Evolutionary conservation across 1,140 invertebrate species (phyloP).

Genomic region (Eueides isabella): DNA sequence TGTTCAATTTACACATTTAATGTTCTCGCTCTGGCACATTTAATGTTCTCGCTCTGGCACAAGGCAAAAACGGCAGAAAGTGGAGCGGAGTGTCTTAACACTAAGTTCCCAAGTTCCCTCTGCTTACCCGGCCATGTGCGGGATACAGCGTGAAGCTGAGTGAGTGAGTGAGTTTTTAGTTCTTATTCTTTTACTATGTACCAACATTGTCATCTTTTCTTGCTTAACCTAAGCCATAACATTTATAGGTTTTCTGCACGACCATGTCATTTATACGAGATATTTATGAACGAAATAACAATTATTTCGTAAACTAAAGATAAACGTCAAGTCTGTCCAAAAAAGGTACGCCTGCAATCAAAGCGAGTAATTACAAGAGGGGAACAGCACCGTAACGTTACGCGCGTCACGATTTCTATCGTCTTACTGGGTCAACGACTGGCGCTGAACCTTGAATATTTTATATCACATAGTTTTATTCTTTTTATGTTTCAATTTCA

Average conservation of each 20-base stretch:
- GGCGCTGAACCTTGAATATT: conserved; percentile 52
- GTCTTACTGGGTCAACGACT: conserved; percentile 63
- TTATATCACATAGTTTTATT: conserved; percentile 36
- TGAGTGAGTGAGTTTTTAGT: no score
- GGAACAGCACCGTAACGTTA: conserved; percentile 37
- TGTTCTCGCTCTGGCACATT: no score
- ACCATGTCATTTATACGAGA: conserved; percentile 9
- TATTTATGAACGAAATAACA: conserved; percentile 6
- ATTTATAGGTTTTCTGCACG: conserved; percentile 2
- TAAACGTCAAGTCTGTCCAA: conserved; percentile 28
- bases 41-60: no score
- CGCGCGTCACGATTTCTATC: conserved; percentile 64
- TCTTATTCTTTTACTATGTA: neutral
- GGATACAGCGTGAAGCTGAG: no score
- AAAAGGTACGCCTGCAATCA: conserved; percentile 35
- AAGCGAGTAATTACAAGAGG: conserved; percentile 34
- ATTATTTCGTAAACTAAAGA: conserved; percentile 34
- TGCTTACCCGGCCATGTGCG: no score
- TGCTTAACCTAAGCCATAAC: neutral
- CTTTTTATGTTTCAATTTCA: conserved; percentile 26
- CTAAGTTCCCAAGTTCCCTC: no score
- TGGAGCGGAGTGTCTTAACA: no score
- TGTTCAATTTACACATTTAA: no score
- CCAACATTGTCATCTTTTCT: neutral
- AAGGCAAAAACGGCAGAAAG: no score